These are phyloP conservation scores for Mastacembelus armatus DNA, from an alignment of 2,797 vertebrate species.

Conservation along the genomic window DNA sequence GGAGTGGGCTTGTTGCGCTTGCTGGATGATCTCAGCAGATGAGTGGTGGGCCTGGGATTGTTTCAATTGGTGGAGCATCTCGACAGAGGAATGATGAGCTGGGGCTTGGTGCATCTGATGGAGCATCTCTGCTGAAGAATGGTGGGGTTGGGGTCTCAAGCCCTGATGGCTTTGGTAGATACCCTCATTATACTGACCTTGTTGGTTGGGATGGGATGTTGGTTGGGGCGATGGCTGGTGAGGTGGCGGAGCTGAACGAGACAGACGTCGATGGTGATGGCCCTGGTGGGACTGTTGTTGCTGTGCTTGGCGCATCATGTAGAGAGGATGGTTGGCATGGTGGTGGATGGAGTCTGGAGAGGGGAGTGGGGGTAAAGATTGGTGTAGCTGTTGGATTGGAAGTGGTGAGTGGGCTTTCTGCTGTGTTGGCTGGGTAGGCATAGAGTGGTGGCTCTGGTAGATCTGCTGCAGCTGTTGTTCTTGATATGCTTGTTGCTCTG, in stretches of 20 bases:
- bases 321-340: constrained; percentile 70
- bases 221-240: constrained; percentile 67
- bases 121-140: constrained; percentile 72
- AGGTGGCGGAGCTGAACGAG: constrained; percentile 77
- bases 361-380: constrained; percentile 81
- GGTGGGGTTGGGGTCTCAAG: constrained; percentile 64
- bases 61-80: constrained; percentile 71
- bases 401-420: constrained; percentile 74
- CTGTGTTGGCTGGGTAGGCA: constrained; percentile 81
- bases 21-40: constrained; percentile 65
- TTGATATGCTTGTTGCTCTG: constrained; percentile 71
- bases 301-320: constrained; percentile 77
- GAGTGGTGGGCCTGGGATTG: constrained; percentile 66
- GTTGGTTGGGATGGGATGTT: constrained; percentile 50
- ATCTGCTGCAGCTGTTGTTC: constrained; percentile 73
- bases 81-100: constrained; percentile 60
- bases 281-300: constrained; percentile 69
- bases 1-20: constrained; percentile 62
- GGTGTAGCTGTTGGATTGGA: constrained; percentile 80
- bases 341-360: constrained; percentile 75
- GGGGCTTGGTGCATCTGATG: constrained; percentile 68
- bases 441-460: constrained; percentile 84
- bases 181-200: constrained; percentile 70
- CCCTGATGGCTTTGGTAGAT: constrained; percentile 77
- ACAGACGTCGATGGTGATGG: constrained; percentile 67